These are phyloP conservation scores for Leptinotarsa tumamoca DNA, from an alignment of 2,888 invertebrate genomes.

Conservation along the genomic window DNA sequence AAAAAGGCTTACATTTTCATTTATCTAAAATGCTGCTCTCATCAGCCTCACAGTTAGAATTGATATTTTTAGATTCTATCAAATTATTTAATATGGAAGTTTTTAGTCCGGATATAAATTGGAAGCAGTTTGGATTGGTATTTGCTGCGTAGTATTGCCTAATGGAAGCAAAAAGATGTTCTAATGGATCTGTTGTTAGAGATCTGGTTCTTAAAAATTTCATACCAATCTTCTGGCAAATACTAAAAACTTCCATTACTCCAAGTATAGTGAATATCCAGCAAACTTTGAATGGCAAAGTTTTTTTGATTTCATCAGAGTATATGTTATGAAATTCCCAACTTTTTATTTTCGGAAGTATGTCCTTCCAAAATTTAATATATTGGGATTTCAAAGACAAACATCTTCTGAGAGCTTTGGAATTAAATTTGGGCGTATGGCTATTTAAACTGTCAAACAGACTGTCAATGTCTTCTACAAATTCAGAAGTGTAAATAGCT, in stretches of 20 bases:
- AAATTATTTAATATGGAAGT: too few species aligned
- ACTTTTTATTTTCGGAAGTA: slow-evolving; percentile 25
- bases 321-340: slow-evolving; percentile 31
- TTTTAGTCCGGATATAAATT: too few species aligned
- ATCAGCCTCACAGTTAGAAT: too few species aligned
- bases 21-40: too few species aligned
- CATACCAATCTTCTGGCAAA: neutral
- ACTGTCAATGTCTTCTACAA: slow-evolving; percentile 40
- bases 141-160: slow-evolving; percentile 35
- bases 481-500: slow-evolving; percentile 37
- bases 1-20: too few species aligned
- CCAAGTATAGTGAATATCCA: neutral
- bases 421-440: slow-evolving; percentile 24
- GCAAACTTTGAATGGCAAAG: slow-evolving; percentile 2
- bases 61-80: too few species aligned
- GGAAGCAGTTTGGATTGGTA: slow-evolving; percentile 24
- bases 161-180: slow-evolving; percentile 37
- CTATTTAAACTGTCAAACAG: slow-evolving; percentile 42
- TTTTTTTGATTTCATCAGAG: neutral
- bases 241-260: slow-evolving; percentile 2
- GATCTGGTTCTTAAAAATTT: neutral
- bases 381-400: slow-evolving; percentile 27
- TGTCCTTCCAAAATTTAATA: slow-evolving; percentile 30
- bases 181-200: slow-evolving; percentile 19
- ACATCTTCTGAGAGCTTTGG: slow-evolving; percentile 31